Evolutionary conservation across 2,113 vertebrate species (phyloP), one percentile per base, ranked within the genome.

Genomic region (human): DNA sequence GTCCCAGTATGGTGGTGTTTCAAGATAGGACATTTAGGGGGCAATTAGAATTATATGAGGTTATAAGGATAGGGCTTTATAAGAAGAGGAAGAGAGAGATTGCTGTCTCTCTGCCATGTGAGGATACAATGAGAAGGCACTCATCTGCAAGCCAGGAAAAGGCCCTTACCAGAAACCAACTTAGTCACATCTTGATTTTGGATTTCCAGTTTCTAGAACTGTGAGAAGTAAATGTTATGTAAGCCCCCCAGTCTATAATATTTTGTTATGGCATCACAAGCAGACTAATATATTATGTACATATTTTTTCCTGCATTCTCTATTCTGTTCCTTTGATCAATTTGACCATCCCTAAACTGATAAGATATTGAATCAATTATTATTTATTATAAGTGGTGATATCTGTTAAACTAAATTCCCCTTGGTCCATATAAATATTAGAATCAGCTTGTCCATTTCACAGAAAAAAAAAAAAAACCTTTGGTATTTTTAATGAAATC

Each of bases 401-500:
- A 55, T 57, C 27, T 75, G 22, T 57, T 76, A 92, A 64, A 84
- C 64, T 16, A 59, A 68, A 79, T 68, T 87, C 7, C 22, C 14
- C 50, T 30, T 90, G 3, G 48, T 1, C 20, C 52, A 23, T 35
- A 52, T 73, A 90, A 78, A 64, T 96, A 48, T 90, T 93, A 80
- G 64, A 95, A 35, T 82, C 17, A 32, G 17, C 61, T 86, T 89
- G 18, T 75, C 35, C 75, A 10, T 70, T 90, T 94, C 16, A 83
- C 12, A 81, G 6, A 17, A 64, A 68, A 76, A 22, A 48, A 82
- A 38, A 93, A 27, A 66, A 64, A 22, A 52, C 0, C n/a, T 27
- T 25, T 40, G n/a, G n/a, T 43, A 76, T 52, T 94, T 97, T 97
- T 79, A 61, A 55, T 90, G n/a, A 40, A 97, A 73, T 84, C 10